These are phyloP conservation scores for Aphrocallistes beatrix DNA, from an alignment of 37 sponge, comb jelly and placozoan species.

Conservation along the genomic window DNA sequence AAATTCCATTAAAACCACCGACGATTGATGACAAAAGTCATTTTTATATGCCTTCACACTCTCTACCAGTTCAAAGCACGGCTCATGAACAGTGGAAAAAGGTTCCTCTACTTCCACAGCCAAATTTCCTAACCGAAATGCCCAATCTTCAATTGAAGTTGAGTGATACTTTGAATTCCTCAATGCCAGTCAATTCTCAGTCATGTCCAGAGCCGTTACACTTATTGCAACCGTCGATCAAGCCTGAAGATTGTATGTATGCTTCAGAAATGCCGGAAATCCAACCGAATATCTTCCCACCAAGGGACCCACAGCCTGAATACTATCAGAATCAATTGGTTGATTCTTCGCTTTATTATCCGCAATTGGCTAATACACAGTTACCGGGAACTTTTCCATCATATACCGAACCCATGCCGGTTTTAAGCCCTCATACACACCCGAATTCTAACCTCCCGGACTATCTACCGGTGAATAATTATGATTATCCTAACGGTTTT, in stretches of 20 bases:
- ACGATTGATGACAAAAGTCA: background rate
- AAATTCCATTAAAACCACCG: background rate
- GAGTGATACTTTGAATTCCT: background rate
- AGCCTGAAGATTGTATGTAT: constrained; percentile 1
- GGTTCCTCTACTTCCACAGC: background rate
- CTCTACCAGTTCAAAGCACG: background rate
- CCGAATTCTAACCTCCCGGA: no score
- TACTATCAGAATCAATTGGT: no score
- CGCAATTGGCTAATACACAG: no score
- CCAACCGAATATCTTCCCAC: no score
- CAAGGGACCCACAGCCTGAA: no score
- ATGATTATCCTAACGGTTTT: no score
- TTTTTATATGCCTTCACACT: background rate
- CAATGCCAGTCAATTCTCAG: background rate
- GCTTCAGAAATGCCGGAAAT: background rate
- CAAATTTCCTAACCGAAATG: background rate
- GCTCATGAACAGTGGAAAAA: background rate
- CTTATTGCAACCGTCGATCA: background rate
- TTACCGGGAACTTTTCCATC: no score
- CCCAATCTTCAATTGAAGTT: background rate
- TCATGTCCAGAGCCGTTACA: background rate
- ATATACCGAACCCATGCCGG: no score
- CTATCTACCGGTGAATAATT: no score
- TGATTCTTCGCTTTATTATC: no score
- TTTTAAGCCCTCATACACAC: no score